Conservation (phyloP, 2,888 invertebrate genomes). For the Metallyticus violacea region DNA sequence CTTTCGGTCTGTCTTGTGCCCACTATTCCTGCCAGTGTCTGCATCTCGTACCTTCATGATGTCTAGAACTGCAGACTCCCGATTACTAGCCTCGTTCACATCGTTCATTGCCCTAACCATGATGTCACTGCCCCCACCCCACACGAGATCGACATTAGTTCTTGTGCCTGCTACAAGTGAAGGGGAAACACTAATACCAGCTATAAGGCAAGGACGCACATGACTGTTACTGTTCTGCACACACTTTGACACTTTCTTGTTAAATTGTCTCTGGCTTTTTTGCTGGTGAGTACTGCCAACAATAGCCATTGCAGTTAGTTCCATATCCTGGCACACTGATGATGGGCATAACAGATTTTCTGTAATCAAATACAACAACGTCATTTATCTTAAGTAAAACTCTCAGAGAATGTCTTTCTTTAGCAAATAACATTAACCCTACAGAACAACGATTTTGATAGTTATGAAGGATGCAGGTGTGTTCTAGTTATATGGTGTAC, state of each 20-base stretch:
- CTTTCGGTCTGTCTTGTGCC: slow-evolving; percentile 36
- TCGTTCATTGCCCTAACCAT: slow-evolving; percentile 74
- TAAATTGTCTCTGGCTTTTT: background rate
- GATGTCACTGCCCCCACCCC: slow-evolving; percentile 25
- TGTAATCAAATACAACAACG: slow-evolving; percentile 2
- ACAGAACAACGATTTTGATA: too few relatives aligned
- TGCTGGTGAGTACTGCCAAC: slow-evolving; percentile 43
- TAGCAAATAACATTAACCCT: too few relatives aligned
- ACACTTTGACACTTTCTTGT: background rate
- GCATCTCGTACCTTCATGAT: slow-evolving; percentile 50
- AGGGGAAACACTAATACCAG: slow-evolving; percentile 39
- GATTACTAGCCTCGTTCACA: slow-evolving; percentile 65
- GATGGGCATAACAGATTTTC: slow-evolving; percentile 32
- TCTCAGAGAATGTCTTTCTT: background rate
- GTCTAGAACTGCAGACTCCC: slow-evolving; percentile 45
- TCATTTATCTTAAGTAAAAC: background rate
- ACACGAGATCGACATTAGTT: slow-evolving; percentile 23
- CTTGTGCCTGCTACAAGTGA: background rate
- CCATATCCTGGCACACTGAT: slow-evolving; percentile 36
- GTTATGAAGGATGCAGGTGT: too few relatives aligned
- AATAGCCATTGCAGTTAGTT: slow-evolving; percentile 51
- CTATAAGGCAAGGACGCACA: slow-evolving; percentile 42
- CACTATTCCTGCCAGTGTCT: background rate
- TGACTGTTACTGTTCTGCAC: background rate
- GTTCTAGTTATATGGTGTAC: too few relatives aligned